These are phyloP conservation scores for Huso huso DNA, from an alignment of 2,797 vertebrate species.

Conservation along the genomic window DNA sequence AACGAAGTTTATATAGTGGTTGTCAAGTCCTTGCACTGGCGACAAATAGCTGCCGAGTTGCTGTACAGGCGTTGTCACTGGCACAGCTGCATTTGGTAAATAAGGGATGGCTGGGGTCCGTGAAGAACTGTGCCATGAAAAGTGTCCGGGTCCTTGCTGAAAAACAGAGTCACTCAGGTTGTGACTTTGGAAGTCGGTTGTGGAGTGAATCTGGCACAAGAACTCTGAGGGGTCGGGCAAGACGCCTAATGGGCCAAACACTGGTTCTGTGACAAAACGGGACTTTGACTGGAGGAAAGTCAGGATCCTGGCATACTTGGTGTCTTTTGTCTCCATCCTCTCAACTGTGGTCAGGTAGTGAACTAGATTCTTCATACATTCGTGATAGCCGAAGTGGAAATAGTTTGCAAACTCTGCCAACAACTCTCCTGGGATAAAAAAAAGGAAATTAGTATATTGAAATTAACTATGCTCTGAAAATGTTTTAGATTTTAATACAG, in stretches of 20 bases:
- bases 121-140: conserved; percentile 73
- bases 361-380: conserved; percentile 97
- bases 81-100: conserved; percentile 54
- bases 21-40: conserved; percentile 78
- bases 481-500: too few species aligned
- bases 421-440: conserved; percentile 65
- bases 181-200: conserved; percentile 68
- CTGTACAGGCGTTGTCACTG: conserved; percentile 60
- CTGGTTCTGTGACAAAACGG: conserved; percentile 71
- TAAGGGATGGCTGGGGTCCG: conserved; percentile 73
- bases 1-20: conserved; percentile 86
- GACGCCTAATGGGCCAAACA: conserved; percentile 64
- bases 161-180: conserved; percentile 67
- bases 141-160: conserved; percentile 66
- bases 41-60: conserved; percentile 77
- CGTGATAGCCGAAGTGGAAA: conserved; percentile 95
- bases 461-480: too few species aligned
- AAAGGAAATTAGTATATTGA: background rate
- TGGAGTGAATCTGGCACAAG: conserved; percentile 69
- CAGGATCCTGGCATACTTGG: conserved; percentile 92
- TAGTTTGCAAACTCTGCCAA: conserved; percentile 96
- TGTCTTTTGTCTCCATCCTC: conserved; percentile 91
- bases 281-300: conserved; percentile 94
- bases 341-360: conserved; percentile 96
- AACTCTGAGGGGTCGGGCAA: conserved; percentile 73